Evolutionary conservation across 35 echinoderm and acorn worm species (phyloP), one percentile per base, ranked within the genome.

Genomic region (Amphiura filiformis): DNA sequence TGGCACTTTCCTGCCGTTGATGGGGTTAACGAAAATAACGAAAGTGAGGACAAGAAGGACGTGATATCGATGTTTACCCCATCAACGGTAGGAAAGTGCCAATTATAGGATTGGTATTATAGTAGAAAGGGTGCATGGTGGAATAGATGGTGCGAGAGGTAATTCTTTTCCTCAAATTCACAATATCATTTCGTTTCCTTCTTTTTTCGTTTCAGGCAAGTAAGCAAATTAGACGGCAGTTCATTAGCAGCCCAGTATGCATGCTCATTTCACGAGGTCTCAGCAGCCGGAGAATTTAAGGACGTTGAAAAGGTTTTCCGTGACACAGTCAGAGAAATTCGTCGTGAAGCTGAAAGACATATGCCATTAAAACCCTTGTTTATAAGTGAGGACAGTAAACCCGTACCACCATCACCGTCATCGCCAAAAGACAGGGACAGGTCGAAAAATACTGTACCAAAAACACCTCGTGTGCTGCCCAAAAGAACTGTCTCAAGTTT

Each of bases 401-500:
- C 80, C 40, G 31, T 82, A 37, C 31, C 87, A 52, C 22, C 86
- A 30, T 86, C 93, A 37, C 75, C 82, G 32, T 13, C 84, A 1
- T 41, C 81, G 41, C 65, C 80, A 13, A 95, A 89, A 76, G 83
- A 89, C 83, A 44, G 82, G 75, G 87, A 88, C 64, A 32, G 49
- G 35, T 32, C 77, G 32, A 92, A 97, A 80, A 86, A 56, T 80
- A 44, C 87, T 18, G 41, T 87, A 75, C 96, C 96, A 42, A 99
- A 99, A 82, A 78, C 96, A 47, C 93, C 95, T 76, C 81, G 93
- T 83, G 95, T 99, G 36, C 86, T 94, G 33, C 90, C 90, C 52
- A 98, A 98, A 83, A 99, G 90, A 82, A 92, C 96, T 70, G 93
- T 94, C 17, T 89, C 93, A 23, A 93, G 92, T 75, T 99, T 99